Percentiles rank a stretch among this genome's conserved stretches.
Conservation (phyloP, 2,113 vertebrate genomes). For the Dasyornis broadbenti region DNA sequence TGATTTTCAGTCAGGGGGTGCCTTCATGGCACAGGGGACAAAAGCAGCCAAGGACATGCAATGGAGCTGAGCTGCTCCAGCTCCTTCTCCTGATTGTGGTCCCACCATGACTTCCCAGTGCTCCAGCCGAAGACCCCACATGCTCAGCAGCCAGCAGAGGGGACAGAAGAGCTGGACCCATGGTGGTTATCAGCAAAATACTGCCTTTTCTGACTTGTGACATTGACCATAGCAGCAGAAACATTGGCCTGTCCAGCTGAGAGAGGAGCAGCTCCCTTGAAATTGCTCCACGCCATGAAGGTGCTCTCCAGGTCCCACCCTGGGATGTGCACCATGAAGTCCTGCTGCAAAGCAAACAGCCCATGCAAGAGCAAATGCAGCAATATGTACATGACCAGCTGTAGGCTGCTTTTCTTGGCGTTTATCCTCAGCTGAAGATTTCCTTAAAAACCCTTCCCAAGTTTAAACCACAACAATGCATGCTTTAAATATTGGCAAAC, state of each 20-base stretch:
- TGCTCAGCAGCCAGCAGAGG: neutral
- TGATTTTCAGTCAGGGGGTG: neutral
- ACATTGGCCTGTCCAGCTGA: neutral
- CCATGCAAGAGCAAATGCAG: neutral
- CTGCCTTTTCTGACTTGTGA: neutral
- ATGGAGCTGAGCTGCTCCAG: neutral
- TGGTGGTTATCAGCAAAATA: rapidly evolving
- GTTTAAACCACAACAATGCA: neutral
- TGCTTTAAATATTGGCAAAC: neutral
- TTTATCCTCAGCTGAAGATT: neutral
- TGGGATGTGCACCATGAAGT: neutral
- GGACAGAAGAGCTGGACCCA: neutral
- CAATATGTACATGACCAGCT: neutral
- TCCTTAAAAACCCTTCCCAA: neutral
- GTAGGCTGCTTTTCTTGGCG: neutral
- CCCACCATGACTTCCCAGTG: rapidly evolving
- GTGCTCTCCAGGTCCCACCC: neutral
- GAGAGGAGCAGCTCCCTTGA: neutral
- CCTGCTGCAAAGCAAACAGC: neutral
- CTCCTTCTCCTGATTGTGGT: rapidly evolving
- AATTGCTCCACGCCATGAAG: rapidly evolving
- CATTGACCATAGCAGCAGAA: neutral
- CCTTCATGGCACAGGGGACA: neutral
- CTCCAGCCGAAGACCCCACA: neutral
- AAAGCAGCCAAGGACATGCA: rapidly evolving